Base-by-base conservation (phyloP, 2,797 vertebrate genomes). In the Morelia viridis region DNA sequence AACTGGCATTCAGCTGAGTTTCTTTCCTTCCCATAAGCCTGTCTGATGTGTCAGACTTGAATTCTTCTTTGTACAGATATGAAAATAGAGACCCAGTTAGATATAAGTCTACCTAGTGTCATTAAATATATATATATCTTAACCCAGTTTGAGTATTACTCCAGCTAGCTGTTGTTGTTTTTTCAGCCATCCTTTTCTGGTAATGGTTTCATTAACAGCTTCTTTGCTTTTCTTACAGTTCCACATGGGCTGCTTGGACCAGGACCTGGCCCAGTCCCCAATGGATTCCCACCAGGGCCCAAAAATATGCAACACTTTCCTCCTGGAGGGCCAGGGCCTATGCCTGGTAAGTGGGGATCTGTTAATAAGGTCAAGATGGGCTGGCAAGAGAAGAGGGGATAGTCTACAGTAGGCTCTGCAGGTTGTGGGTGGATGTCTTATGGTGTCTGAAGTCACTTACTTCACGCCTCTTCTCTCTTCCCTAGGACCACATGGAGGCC, bases 251-350 rank as follows among this genome's bases (percentile, higher is more conserved):
- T 99, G 86, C 95, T 98, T 41, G 98, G 98, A 35, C 98, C 98
- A 4, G 97, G 98, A 28, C 98, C 98, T 3, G 97, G 98, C 5
- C 98, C 98, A 1, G 97, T 97, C 31, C 98, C 98, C 97, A 99
- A 99, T 2, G 98, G 98, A 84, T 99, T 98, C 95, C 98, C 98
- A 0, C 98, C 98, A 0, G 92, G 96, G 87, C 97, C 98, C 0
- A 98, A 98, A 0, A 97, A 97, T 0, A 98, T 97, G 83, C 98
- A 98, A 84, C 99, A 98, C 90, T 99, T 98, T 91, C 98, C 98
- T 24, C 98, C 98, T 0, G 98, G 98, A 65, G 98, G 97, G 2
- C 97, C 97, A 9, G 95, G 97, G 0, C 96, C 97, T 12, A 95
- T 97, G 95, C 96, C 97, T 15, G 97, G 97, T 97, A 64, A 92